These are phyloP conservation scores for Paradisaea rubra DNA, from an alignment of 2,113 vertebrate species.

Conservation along the genomic window DNA sequence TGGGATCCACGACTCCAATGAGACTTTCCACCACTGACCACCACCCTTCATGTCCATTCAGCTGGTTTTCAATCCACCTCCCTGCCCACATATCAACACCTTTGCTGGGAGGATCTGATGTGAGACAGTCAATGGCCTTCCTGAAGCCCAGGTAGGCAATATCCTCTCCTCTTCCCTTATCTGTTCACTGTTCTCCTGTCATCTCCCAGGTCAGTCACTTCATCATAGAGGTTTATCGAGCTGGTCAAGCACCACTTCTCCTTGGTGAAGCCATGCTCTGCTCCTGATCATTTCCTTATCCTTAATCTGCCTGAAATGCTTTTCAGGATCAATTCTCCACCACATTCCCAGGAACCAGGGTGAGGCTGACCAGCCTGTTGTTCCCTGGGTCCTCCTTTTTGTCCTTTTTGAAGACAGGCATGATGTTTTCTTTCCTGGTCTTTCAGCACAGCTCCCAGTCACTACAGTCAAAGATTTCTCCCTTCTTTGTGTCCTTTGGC, in stretches of 20 bases:
- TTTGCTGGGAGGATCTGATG: not conserved
- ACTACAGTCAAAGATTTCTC: not conserved
- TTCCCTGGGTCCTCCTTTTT: not conserved
- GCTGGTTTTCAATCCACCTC: not conserved
- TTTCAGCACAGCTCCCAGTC: not conserved
- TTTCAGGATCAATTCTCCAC: not conserved
- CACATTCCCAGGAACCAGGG: not conserved
- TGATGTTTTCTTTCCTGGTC: not conserved
- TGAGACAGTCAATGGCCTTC: not conserved
- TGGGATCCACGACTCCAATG: accelerated
- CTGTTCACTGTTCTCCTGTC: not conserved
- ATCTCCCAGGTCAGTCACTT: not conserved
- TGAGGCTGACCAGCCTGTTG: not conserved
- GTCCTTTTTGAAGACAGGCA: accelerated
- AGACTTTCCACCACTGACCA: not conserved
- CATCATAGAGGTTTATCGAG: not conserved
- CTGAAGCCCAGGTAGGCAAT: not conserved
- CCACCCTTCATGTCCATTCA: not conserved
- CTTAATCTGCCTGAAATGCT: not conserved
- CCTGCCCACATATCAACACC: not conserved
- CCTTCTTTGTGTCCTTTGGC: not conserved
- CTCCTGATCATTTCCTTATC: not conserved
- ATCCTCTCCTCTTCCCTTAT: no score
- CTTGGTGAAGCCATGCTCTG: not conserved
- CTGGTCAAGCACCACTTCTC: accelerated